Conservation (phyloP, 1,140 invertebrate species). For the Nasonia vitripennis region DNA sequence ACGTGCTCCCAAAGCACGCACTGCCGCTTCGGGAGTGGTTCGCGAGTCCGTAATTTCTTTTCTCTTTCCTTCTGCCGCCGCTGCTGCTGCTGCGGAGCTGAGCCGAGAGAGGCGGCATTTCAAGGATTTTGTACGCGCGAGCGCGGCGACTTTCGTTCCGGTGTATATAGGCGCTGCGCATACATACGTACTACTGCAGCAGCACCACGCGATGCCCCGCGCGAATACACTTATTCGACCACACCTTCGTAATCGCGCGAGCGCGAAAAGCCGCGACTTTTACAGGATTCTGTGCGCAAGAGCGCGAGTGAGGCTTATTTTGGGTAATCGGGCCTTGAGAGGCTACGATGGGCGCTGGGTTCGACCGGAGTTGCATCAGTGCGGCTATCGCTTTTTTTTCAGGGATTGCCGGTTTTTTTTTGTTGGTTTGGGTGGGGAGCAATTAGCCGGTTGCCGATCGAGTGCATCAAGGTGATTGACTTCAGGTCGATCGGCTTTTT, state of each 20-base stretch:
- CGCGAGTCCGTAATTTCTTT: conserved; percentile 30
- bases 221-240: conserved; percentile 26
- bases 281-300: background rate
- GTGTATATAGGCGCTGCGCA: conserved; percentile 16
- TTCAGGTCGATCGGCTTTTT: too few relatives aligned
- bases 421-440: too few relatives aligned
- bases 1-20: conserved; percentile 41
- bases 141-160: conserved; percentile 48
- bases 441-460: too few relatives aligned
- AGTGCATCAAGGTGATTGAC: too few relatives aligned
- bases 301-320: background rate
- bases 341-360: too few relatives aligned
- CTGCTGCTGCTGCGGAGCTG: background rate
- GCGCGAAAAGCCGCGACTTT: conserved; percentile 5
- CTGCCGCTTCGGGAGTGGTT: conserved; percentile 45
- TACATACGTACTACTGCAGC: too few relatives aligned
- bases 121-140: conserved; percentile 44
- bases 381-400: too few relatives aligned
- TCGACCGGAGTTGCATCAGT: too few relatives aligned
- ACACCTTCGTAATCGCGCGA: background rate
- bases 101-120: conserved; percentile 47
- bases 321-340: background rate
- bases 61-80: background rate
- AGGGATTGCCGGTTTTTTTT: too few relatives aligned
- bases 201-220: conserved; percentile 8